Evolutionary conservation across 1,140 invertebrate genomes (phyloP).

Genomic region (Euborellia annulipes): DNA sequence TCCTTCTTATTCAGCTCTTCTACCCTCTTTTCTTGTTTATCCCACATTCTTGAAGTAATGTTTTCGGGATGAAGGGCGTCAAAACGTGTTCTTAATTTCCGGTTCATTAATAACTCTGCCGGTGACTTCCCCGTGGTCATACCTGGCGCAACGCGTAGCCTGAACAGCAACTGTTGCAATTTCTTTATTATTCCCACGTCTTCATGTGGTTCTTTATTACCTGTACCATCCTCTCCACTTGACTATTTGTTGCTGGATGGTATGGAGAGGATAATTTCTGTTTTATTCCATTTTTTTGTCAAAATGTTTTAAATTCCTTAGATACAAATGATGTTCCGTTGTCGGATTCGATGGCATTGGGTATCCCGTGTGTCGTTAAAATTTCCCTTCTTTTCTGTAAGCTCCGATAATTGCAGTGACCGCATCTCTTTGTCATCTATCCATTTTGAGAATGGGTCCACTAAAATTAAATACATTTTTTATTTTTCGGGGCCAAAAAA

Average conservation of each 20-base stretch:
- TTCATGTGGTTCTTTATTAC: conserved; percentile 20
- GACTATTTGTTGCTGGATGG: conserved; percentile 16
- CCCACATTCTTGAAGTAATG: too few relatives aligned
- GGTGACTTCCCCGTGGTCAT: too few relatives aligned
- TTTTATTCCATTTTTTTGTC: conserved; percentile 14
- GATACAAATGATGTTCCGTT: conserved; percentile 19
- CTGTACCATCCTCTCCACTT: conserved; percentile 20
- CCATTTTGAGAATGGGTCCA: conserved; percentile 2
- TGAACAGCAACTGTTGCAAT: too few relatives aligned
- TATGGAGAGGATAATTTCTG: conserved; percentile 15
- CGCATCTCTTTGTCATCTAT: neutral
- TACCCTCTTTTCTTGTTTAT: too few relatives aligned
- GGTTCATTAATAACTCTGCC: too few relatives aligned
- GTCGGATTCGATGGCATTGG: conserved; percentile 16
- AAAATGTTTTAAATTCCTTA: conserved; percentile 16
- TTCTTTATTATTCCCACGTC: too few relatives aligned
- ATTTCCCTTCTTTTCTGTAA: neutral
- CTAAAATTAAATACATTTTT: neutral
- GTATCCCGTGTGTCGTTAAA: conserved; percentile 17
- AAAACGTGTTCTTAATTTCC: too few relatives aligned
- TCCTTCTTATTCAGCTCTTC: too few relatives aligned
- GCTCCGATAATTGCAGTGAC: neutral
- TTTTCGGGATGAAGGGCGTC: too few relatives aligned
- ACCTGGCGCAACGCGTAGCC: too few relatives aligned
- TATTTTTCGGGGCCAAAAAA: neutral